These are phyloP conservation scores for Spisula subtruncata DNA, from an alignment of 2,888 invertebrate genomes.

Conservation along the genomic window DNA sequence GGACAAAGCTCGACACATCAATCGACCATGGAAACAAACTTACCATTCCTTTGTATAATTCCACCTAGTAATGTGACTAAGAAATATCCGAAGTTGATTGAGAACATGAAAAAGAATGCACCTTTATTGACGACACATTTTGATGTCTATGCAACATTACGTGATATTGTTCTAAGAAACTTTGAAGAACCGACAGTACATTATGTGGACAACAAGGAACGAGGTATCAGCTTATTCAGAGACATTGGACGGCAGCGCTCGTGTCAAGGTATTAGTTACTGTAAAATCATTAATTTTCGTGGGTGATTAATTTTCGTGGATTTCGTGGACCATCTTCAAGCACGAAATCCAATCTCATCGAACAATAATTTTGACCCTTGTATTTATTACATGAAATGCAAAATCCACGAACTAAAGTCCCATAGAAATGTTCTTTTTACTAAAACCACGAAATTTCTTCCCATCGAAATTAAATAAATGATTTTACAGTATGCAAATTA, in stretches of 20 bases:
- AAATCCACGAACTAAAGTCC: no score
- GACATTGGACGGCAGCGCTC: constrained; percentile 91
- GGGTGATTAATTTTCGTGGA: no score
- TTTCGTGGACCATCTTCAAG: no score
- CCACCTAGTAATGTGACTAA: constrained; percentile 90
- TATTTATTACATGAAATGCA: no score
- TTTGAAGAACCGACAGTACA: constrained; percentile 24
- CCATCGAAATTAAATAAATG: no score
- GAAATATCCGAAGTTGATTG: constrained; percentile 90
- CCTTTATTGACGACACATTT: constrained; percentile 94
- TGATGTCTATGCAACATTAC: constrained; percentile 94
- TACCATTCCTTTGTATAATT: constrained; percentile 37
- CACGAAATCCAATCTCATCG: no score
- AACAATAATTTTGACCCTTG: no score
- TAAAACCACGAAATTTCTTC: no score
- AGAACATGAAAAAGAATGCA: constrained; percentile 90
- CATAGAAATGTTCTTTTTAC: no score
- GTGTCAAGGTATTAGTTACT: constrained; percentile 89
- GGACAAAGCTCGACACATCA: constrained; percentile 79
- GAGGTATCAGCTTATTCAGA: constrained; percentile 84
- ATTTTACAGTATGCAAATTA: no score
- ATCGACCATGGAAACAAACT: constrained; percentile 34
- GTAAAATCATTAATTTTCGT: no score
- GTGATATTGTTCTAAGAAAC: constrained; percentile 89
- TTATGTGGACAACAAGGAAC: constrained; percentile 65